phyloP scores from a whole-genome alignment of 2,888 invertebrate genomes.

The Drosophila prolongata region DNA sequence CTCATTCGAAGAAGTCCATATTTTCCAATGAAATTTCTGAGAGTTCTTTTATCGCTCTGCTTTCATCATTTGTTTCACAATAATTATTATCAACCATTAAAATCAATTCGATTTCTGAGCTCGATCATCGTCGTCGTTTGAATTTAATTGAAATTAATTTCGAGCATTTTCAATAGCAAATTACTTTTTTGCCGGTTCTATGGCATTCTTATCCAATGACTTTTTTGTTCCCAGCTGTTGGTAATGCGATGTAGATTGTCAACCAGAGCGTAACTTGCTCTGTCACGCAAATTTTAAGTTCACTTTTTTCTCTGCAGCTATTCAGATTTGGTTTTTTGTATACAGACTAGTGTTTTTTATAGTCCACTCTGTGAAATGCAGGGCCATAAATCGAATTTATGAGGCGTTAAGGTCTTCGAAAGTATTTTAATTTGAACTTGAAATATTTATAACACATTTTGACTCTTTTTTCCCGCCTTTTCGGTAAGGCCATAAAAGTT shows the following conservation, averaged over 20 bases:
- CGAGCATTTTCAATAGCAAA: slow-evolving; percentile 30
- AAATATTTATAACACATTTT: slow-evolving; percentile 51
- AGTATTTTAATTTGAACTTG: slow-evolving; percentile 68
- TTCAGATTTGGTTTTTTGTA: slow-evolving; percentile 15
- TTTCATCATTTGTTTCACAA: slow-evolving; percentile 7
- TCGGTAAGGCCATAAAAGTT: slow-evolving; percentile 46
- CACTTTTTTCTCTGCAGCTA: slow-evolving; percentile 27
- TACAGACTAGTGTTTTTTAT: slow-evolving; percentile 8
- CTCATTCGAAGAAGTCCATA: not conserved
- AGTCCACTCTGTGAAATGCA: slow-evolving; percentile 35
- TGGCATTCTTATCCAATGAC: slow-evolving; percentile 25
- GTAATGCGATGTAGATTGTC: slow-evolving; percentile 51
- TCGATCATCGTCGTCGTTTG: slow-evolving; percentile 35
- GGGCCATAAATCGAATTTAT: slow-evolving; percentile 62
- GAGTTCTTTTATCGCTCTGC: slow-evolving; percentile 1
- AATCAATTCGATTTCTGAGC: slow-evolving; percentile 34
- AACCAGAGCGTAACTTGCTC: slow-evolving; percentile 71
- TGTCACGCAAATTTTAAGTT: slow-evolving; percentile 63
- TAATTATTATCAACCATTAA: slow-evolving; percentile 5
- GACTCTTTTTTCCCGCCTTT: slow-evolving; percentile 17
- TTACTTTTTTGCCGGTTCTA: slow-evolving; percentile 21
- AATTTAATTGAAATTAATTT: slow-evolving; percentile 51
- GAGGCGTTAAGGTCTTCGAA: slow-evolving; percentile 68
- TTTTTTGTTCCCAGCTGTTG: slow-evolving; percentile 27
- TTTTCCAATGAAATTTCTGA: slow-evolving; percentile 6